Base-by-base conservation (phyloP, 2,113 vertebrate species). In the Grantiella picta region DNA sequence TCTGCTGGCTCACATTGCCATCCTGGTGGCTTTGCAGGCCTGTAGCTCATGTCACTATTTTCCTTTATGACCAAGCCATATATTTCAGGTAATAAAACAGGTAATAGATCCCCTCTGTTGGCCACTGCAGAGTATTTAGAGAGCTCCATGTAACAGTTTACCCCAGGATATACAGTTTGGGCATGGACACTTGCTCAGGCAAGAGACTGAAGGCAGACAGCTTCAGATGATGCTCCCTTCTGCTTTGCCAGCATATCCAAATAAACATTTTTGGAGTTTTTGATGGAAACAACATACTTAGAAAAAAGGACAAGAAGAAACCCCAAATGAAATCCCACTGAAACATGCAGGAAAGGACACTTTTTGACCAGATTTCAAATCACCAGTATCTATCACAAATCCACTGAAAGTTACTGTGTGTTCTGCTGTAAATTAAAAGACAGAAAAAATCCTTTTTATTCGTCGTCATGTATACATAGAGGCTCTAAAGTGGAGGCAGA, bases 301-400 rank as follows among this genome's bases (percentile, higher is more conserved):
- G 36, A 59, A 82, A 71, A 71, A 71, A 75, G 13, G 5, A 49
- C 2, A 13, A 33, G 11, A 7, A 5, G 31, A 28, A 82, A 11
- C 1, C 1, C 20, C 36, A 5, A 29, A n/a, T 5, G 13, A 92
- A 83, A 89, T 49, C 25, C 19, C 14, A 54, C 0, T 0, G 3
- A 57, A 86, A 29, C 23, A 57, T 5, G 25, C 12, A 78, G 44
- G 9, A 47, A 79, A 56, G 7, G 9, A 77, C 16, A 52, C 8
- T 42, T 89, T 69, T 69, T 50, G n/a, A 71, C 49, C 49, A 65
- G 15, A 44, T 49, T 75, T 68, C 18, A 64, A n/a, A 88, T 33
- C 27, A 71, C 28, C 1, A 2, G 12, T 44, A 64, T 20, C 47
- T 68, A 50, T 35, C 23, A 42, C 31, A 69, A 69, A 3, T 11